These are phyloP conservation scores for Pristionchus mayeri DNA, from an alignment of 2,888 invertebrate species.

Conservation along the genomic window DNA sequence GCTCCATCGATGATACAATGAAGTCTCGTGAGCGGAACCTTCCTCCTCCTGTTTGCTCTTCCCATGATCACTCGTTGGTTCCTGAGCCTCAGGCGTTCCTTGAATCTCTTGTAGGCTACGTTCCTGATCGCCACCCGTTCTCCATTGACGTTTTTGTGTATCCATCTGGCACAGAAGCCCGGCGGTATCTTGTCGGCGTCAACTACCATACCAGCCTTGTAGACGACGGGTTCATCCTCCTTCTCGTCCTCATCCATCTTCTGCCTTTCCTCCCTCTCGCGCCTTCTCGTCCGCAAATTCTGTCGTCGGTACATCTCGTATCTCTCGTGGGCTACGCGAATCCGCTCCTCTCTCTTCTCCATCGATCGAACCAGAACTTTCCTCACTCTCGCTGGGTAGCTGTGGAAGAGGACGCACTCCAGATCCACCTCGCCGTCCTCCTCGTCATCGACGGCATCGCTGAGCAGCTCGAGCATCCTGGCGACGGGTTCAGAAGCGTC, in stretches of 20 bases:
- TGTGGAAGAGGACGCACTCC: conserved; percentile 3
- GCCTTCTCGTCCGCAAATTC: not conserved
- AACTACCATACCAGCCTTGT: not conserved
- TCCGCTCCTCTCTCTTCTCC: not conserved
- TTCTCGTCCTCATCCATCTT: not conserved
- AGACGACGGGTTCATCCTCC: not conserved
- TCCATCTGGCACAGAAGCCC: not conserved
- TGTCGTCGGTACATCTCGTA: not conserved
- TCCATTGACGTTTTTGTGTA: not conserved
- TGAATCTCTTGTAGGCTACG: not conserved
- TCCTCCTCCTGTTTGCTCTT: not conserved
- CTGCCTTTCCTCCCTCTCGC: not conserved
- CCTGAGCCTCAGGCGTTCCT: not conserved
- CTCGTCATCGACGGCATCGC: not conserved
- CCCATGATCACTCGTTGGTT: not conserved
- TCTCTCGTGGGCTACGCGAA: not conserved
- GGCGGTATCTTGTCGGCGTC: not conserved
- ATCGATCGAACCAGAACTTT: not conserved
- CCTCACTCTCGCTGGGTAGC: not conserved
- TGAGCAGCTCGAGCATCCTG: not conserved
- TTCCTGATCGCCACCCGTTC: not conserved
- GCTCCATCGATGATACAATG: not conserved
- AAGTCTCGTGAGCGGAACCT: not conserved
- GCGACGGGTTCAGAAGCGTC: not conserved
- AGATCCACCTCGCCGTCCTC: not conserved